Evolutionary conservation across 2,888 invertebrate species (phyloP), one percentile per base, ranked within the genome.

Genomic region (Cosmia trapezina): DNA sequence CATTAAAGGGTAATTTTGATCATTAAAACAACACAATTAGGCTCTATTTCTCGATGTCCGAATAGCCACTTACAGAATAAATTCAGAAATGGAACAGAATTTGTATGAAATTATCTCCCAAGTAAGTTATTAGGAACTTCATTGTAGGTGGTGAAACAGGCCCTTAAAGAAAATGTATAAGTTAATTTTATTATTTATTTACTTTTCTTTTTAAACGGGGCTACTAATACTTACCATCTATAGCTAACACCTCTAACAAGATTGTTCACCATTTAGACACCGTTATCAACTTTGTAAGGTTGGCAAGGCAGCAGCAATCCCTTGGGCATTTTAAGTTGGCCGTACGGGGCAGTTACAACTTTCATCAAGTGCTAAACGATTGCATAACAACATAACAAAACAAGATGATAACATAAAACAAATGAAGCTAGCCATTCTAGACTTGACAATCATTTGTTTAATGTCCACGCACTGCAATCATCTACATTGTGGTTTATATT

Each of bases 231-330:
- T 7, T 53, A 22, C 17, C 19, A 19, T 47, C 19, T 19, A 28
- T 12, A 12, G 28, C 28, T 14, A 14, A 28, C 9, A 51, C 14
- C 22, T 17, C 7, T 51, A 19, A 54, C 8, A 33, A 7, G 9
- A 75, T 56, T 37, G 22, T n/a, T 51, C 12, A 76, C 4, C n/a
- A 37, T 76, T 51, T 12, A 59, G 17, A 37, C 12, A 57, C n/a
- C 14, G 19, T 11, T 14, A 19, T 19, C 33, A 49, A 56, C 14
- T 56, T 73, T 45, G 12, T 12, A 17, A 22, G 17, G 37, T 14
- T 11, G 12, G 17, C 28, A 41, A 41, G 12, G 28, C 37, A 67
- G 17, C 28, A 12, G 9, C 51, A 28, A 28, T 59, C 14, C 37
- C 57, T 12, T 12, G 19, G 19, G 12, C 56, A 17, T n/a, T n/a